phyloP scores from a whole-genome alignment of 30 jellyfish, hydroid and myxozoan species.

The Aurelia sp. region DNA sequence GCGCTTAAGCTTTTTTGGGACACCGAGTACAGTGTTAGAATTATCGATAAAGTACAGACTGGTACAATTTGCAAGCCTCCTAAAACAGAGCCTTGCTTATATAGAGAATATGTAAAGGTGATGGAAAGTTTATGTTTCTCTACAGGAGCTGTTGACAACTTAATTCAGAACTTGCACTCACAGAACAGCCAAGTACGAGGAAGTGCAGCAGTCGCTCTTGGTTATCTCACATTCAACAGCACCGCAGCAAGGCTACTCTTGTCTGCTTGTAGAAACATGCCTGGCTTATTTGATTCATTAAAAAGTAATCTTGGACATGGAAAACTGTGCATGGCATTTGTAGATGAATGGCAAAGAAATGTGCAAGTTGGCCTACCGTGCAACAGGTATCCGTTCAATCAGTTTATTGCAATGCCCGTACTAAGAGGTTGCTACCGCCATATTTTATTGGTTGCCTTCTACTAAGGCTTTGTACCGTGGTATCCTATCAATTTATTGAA shows the following conservation, averaged over 20 bases:
- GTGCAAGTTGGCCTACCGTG: slow-evolving; percentile 67
- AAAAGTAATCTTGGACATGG: slow-evolving; percentile 69
- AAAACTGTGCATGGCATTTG: slow-evolving; percentile 69
- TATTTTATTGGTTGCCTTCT: no score
- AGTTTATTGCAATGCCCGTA: no score
- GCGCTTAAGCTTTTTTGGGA: no score
- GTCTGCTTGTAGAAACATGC: slow-evolving; percentile 70
- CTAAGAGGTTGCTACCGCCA: no score
- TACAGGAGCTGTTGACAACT: slow-evolving; percentile 72
- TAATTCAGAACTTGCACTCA: slow-evolving; percentile 42
- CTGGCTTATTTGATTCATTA: slow-evolving; percentile 54
- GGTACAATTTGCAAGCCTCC: no score
- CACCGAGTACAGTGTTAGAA: no score
- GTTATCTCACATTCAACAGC: slow-evolving; percentile 73
- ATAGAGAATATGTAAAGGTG: no score
- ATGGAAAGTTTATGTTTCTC: background rate
- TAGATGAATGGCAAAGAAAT: slow-evolving; percentile 75
- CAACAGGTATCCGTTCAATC: slow-evolving; percentile 38
- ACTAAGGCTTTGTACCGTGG: no score
- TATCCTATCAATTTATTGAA: no score
- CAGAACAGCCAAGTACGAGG: slow-evolving; percentile 59
- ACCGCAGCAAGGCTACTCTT: slow-evolving; percentile 71
- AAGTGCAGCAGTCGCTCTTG: slow-evolving; percentile 81
- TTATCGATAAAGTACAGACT: no score
- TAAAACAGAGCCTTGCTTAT: no score